Percentiles rank a stretch among this genome's conserved stretches.
Evolutionary conservation across 2,888 invertebrate species (phyloP).

Genomic region (Shargacucullia verbasci): DNA sequence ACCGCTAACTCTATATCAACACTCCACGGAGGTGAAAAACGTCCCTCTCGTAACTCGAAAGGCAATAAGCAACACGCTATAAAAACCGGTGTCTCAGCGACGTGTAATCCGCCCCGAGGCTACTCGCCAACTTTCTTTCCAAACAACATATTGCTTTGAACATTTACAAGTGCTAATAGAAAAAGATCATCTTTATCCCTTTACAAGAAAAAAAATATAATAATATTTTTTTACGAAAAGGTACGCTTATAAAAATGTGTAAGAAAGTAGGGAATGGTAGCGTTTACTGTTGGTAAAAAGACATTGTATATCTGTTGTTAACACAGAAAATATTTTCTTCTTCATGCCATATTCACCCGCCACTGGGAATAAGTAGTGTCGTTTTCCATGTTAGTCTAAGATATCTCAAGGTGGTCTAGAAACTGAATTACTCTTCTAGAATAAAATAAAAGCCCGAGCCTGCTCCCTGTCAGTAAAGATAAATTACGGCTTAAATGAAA

Average conservation of each 20-base stretch:
- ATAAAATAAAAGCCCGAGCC: conserved; percentile 1
- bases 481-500: conserved; percentile 14
- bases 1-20: conserved; percentile 76
- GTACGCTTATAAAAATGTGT: conserved; percentile 46
- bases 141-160: conserved; percentile 54
- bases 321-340: not conserved
- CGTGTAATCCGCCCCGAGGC: conserved; percentile 56
- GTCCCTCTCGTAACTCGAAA: conserved; percentile 69
- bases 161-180: conserved; percentile 57
- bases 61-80: conserved; percentile 72
- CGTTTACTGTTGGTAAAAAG: conserved; percentile 23
- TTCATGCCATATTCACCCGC: not conserved
- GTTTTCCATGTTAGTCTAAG: no score
- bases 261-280: conserved; percentile 27
- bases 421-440: not conserved
- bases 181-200: conserved; percentile 53
- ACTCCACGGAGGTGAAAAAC: conserved; percentile 74
- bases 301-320: conserved; percentile 19
- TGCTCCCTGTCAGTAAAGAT: conserved; percentile 9
- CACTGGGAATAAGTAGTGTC: not conserved
- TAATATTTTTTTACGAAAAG: conserved; percentile 52
- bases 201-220: conserved; percentile 39
- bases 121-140: conserved; percentile 47
- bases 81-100: conserved; percentile 66
- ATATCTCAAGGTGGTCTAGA: not conserved